Evolutionary conservation across 2,797 vertebrate genomes (phyloP).

Genomic region (Etheostoma nigrum): DNA sequence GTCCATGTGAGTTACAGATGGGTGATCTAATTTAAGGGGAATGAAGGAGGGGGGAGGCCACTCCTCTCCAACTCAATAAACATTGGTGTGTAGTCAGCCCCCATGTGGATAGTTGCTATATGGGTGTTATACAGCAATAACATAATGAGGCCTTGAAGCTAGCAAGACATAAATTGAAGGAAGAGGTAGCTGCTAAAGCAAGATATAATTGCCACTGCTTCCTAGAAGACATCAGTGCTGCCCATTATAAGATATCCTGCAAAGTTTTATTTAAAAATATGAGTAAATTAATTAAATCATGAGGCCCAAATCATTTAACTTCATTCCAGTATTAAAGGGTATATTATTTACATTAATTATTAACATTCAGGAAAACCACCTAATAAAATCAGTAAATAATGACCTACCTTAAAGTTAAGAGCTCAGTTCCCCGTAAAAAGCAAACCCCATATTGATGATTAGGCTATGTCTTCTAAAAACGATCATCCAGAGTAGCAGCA

Average conservation of each 20-base stretch:
- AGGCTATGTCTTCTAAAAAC: conserved; percentile 26
- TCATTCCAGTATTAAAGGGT: not conserved
- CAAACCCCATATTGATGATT: conserved; percentile 62
- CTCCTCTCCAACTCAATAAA: conserved; percentile 70
- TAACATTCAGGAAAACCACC: not conserved
- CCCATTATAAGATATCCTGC: not conserved
- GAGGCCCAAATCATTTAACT: conserved; percentile 27
- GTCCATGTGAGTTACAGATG: conserved; percentile 61
- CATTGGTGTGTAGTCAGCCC: conserved; percentile 57
- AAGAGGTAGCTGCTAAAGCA: not conserved
- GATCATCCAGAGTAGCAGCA: conserved; percentile 21
- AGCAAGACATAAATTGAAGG: not conserved
- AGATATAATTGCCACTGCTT: not conserved
- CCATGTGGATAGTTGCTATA: conserved; percentile 55
- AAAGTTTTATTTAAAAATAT: conserved; percentile 15
- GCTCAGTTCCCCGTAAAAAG: conserved; percentile 55
- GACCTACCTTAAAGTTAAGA: conserved; percentile 57
- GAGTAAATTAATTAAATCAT: not conserved
- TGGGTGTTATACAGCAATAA: conserved; percentile 43
- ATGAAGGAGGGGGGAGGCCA: conserved; percentile 49
- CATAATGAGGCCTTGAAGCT: conserved; percentile 35
- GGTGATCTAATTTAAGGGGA: conserved; percentile 70
- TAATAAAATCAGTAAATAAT: not conserved
- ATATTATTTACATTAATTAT: not conserved
- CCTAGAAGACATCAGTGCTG: not conserved